Evolutionary conservation across 2,113 vertebrate species (phyloP), one percentile per base, ranked within the genome.

Genomic region (Tonatia bakeri): DNA sequence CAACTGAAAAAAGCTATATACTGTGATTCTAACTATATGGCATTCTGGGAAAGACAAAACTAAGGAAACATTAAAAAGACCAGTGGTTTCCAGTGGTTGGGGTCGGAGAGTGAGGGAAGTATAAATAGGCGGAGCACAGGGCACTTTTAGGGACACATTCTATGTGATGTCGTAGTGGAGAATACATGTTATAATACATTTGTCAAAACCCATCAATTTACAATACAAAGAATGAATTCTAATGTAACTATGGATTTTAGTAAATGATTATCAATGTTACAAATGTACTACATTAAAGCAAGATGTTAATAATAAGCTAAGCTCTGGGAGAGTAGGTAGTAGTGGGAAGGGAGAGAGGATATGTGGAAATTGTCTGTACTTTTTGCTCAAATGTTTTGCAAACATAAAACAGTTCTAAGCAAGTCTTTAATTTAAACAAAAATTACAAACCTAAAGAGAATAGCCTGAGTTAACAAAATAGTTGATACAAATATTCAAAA

Each of bases 361-460:
- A 26, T 59, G 31, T 36, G 22, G 22, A 64, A 52, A 28, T 16
- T n/a, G 16, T 82, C 28, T 47, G 31, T 89, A 69, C 17, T 20
- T 26, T 0, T 12, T 20, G 13, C 50, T 61, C 40, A 77, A 11
- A 50, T 50, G 70, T 73, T 90, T 28, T 90, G 7, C 56, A 79
- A 94, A 11, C 7, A 26, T 70, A 70, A 83, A 90, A 40, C 61
- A n/a, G 2, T 70, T 85, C n/a, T 40, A 59, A 94, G 61, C 69
- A 11, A 69, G 45, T 38, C 38, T 86, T 56, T 69, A 67, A 45
- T 52, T 45, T 3, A 47, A 45, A 45, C 59, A 56, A 59, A n/a
- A 47, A 47, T 1, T 50, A 11, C 31, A 75, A 69, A 47, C 24
- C 5, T 67, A 76, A 17, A 56, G 24, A 47, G 13, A 85, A 85